Evolutionary conservation across 2,888 invertebrate species (phyloP).

Genomic region (Octonoba sinensis): DNA sequence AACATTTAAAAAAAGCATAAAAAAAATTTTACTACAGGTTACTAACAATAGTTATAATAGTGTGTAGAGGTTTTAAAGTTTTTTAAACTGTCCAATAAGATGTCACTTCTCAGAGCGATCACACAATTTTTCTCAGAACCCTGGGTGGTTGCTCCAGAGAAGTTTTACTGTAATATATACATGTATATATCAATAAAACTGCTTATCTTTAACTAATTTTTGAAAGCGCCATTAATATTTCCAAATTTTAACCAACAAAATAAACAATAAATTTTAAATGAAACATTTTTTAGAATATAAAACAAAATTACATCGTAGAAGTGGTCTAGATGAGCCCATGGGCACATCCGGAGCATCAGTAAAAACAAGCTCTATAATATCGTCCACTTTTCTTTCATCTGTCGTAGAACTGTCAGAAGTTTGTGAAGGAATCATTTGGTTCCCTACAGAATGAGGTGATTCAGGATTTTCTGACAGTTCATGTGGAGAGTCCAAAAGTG

Average conservation of each 20-base stretch:
- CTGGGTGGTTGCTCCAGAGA: background rate
- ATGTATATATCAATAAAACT: background rate
- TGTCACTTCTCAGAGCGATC: too few relatives aligned
- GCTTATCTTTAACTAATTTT: too few relatives aligned
- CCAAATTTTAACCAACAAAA: too few relatives aligned
- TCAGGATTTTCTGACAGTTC: constrained; percentile 41
- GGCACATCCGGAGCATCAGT: constrained; percentile 29
- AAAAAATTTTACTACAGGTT: too few relatives aligned
- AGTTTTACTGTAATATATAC: background rate
- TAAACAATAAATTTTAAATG: background rate
- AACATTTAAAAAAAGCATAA: too few relatives aligned
- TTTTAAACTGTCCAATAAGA: too few relatives aligned
- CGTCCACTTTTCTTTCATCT: constrained; percentile 66
- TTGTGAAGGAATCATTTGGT: constrained; percentile 17
- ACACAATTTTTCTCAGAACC: too few relatives aligned
- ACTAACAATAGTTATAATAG: too few relatives aligned
- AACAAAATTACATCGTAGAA: constrained; percentile 74
- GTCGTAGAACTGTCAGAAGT: constrained; percentile 59
- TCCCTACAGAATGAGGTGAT: constrained; percentile 26
- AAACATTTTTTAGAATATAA: background rate
- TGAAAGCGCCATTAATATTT: too few relatives aligned
- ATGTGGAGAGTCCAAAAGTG: constrained; percentile 38
- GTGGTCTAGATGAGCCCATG: constrained; percentile 69
- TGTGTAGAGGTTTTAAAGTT: too few relatives aligned
- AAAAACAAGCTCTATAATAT: constrained; percentile 63